Conservation (phyloP, 2,888 invertebrate genomes). For the Drosophila pegasa region DNA sequence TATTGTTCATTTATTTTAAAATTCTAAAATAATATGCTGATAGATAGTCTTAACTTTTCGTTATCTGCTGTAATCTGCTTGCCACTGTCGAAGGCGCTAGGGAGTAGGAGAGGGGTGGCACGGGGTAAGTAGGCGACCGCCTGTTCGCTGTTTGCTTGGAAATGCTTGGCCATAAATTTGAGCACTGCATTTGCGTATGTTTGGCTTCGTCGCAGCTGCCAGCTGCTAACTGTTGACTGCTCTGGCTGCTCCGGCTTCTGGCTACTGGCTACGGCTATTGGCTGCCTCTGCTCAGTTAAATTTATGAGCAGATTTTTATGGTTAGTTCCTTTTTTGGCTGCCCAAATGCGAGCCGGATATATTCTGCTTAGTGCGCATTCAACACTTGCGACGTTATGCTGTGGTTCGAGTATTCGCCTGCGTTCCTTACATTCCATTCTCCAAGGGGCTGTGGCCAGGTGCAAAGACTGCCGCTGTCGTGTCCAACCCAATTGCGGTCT, state of each 20-base stretch:
- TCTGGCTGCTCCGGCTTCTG: constrained; percentile 7
- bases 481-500: constrained; percentile 2
- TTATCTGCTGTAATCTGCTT: constrained; percentile 34
- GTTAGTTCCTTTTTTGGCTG: constrained; percentile 44
- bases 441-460: constrained; percentile 1
- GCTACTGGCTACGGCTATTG: constrained; percentile 8
- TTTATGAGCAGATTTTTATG: constrained; percentile 70
- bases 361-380: constrained; percentile 5
- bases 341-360: constrained; percentile 11
- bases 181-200: constrained; percentile 67
- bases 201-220: constrained; percentile 54
- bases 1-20: not conserved
- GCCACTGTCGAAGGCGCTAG: constrained; percentile 23
- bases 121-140: constrained; percentile 23
- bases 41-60: not conserved
- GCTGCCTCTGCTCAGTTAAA: constrained; percentile 39
- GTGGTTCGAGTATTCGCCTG: constrained; percentile 18
- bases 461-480: constrained; percentile 1
- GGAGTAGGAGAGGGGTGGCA: not conserved
- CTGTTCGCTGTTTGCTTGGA: constrained; percentile 26
- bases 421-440: constrained; percentile 3
- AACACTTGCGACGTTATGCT: constrained; percentile 34
- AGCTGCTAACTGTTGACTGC: constrained; percentile 29
- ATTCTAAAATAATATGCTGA: not conserved
- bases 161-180: constrained; percentile 64